Conservation (phyloP, 2,113 vertebrate genomes). For the Eurypyga helias region DNA sequence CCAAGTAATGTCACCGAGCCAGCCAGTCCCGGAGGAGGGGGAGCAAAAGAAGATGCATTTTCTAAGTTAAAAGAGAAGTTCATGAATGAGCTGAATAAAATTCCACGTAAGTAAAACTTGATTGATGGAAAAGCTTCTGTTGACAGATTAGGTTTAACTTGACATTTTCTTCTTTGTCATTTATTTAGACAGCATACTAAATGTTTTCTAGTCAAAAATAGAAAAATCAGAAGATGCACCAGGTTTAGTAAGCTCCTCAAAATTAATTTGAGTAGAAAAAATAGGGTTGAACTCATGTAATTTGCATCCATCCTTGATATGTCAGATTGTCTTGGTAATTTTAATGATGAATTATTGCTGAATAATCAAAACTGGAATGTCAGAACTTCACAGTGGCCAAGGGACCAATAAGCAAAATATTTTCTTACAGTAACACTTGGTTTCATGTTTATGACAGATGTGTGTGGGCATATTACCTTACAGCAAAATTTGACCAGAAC, state of each 20-base stretch:
- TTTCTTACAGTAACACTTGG: not conserved
- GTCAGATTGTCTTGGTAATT: not conserved
- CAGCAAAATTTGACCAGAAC: not conserved
- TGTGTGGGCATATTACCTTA: not conserved
- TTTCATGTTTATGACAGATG: not conserved
- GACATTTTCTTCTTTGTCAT: not conserved
- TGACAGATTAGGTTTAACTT: not conserved
- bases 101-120: constrained; percentile 88
- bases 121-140: not conserved
- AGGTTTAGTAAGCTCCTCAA: not conserved
- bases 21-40: constrained; percentile 79
- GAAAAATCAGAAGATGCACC: not conserved
- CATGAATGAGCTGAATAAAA: constrained; percentile 98
- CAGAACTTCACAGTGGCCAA: not conserved
- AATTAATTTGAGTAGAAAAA: not conserved
- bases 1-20: constrained; percentile 87
- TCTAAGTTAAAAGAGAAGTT: constrained; percentile 98
- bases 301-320: not conserved
- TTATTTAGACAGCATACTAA: not conserved
- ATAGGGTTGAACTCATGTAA: not conserved
- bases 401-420: not conserved
- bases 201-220: not conserved
- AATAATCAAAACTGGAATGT: not conserved
- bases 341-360: not conserved
- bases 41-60: constrained; percentile 90